Conservation (phyloP, 2,113 vertebrate species). For the Hypanus sabinus region DNA sequence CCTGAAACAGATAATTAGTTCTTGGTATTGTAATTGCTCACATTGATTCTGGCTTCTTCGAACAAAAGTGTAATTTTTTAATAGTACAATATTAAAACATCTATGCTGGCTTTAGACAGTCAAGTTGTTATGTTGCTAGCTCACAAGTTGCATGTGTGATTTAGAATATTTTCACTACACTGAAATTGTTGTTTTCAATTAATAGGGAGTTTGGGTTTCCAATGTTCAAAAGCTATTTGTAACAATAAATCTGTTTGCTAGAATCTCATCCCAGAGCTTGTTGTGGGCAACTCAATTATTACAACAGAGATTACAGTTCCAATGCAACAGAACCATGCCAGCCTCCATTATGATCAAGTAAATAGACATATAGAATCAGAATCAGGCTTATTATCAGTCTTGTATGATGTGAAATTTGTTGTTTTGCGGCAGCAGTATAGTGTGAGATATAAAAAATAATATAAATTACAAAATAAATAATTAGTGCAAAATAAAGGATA, state of each 20-base stretch:
- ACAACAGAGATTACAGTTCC: neutral
- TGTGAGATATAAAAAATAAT: no score
- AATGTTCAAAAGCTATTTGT: neutral
- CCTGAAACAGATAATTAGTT: neutral
- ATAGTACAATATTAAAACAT: neutral
- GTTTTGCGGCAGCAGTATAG: no score
- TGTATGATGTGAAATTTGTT: no score
- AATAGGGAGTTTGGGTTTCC: neutral
- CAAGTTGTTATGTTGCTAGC: neutral
- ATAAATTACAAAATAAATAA: no score
- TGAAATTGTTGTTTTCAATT: neutral
- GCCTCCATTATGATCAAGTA: neutral
- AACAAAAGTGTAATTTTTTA: neutral
- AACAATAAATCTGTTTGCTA: neutral
- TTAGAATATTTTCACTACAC: neutral
- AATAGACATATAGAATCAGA: neutral
- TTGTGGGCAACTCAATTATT: no score
- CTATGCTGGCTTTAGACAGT: neutral
- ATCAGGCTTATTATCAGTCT: no score
- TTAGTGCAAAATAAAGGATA: no score
- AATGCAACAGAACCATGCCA: neutral
- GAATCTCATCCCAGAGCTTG: neutral
- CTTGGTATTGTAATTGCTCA: neutral
- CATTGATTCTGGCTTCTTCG: neutral
- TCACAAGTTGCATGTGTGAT: neutral